Conservation (phyloP, 1,140 invertebrate species). For the Zaprionus camerounensis region DNA sequence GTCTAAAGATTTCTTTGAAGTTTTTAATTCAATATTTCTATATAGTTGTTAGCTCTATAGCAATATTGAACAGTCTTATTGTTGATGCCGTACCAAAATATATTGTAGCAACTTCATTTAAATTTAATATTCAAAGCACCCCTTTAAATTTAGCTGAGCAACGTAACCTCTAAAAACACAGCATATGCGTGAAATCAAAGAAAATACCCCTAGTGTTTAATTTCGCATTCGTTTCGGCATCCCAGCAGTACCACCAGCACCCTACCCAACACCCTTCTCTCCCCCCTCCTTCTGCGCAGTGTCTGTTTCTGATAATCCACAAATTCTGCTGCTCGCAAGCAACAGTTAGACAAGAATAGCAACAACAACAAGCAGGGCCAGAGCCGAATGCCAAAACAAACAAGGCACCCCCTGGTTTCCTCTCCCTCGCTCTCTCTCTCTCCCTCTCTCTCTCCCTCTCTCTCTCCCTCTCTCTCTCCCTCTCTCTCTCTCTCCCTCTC, state of each 20-base stretch:
- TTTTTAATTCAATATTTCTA: too few relatives aligned
- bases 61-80: neutral
- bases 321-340: constrained; percentile 27
- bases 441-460: neutral
- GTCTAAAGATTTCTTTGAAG: neutral
- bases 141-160: neutral
- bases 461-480: neutral
- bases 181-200: constrained; percentile 1
- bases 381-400: constrained; percentile 15
- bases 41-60: neutral
- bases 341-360: constrained; percentile 29
- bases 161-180: neutral
- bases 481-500: neutral
- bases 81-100: neutral
- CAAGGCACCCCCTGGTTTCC: constrained; percentile 5
- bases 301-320: constrained; percentile 23
- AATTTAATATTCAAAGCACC: too few relatives aligned
- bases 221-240: neutral
- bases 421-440: too few relatives aligned
- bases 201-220: constrained; percentile 2
- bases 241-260: neutral
- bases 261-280: neutral
- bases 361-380: neutral
- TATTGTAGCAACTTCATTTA: neutral
- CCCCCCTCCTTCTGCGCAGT: neutral